Evolutionary conservation across 2,113 vertebrate genomes (phyloP), one percentile per base, ranked within the genome.

Genomic region (Hassar affinis): DNA sequence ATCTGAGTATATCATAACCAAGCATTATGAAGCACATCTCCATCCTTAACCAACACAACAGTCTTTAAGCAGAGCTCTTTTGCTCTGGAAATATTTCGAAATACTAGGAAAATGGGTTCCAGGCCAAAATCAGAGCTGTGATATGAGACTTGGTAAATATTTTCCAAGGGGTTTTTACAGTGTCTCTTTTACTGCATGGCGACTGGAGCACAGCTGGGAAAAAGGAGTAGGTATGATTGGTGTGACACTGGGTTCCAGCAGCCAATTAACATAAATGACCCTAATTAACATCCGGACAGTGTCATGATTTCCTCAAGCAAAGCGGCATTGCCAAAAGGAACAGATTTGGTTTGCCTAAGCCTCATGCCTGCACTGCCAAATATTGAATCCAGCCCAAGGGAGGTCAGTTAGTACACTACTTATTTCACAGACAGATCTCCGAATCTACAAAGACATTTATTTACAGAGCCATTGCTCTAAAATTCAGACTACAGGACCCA

Each of bases 211-310:
- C 89, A 88, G 83, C 82, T 90, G 87, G 84, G 68, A 11, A 61
- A 77, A 38, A 64, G 83, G 64, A 86, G 57, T 27, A 1, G 66
- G 47, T 71, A 59, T 86, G 85, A 89, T 86, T 86, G 85, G 76
- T 88, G 82, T 86, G 88, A 85, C 83, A 88, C 71, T 82, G 81
- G 68, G 84, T 82, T 84, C 54, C 86, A 84, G 82, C 78, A 89
- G 71, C 85, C 64, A 87, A 88, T 89, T 86, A 87, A 85, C 74
- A 88, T 57, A 84, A 85, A 87, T 88, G 84, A 88, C 85, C 89
- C 89, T 87, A 80, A 86, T 90, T 89, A 91, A 71, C 89, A 87
- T 87, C 88, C 87, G 91, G 90, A 86, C 88, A 68, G 27, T 81
- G 82, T 84, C 87, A 86, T 86, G 86, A 83, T 85, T 84, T 51